These are phyloP conservation scores for Adelosebastes latens DNA, from an alignment of 2,797 vertebrate species.

Conservation along the genomic window DNA sequence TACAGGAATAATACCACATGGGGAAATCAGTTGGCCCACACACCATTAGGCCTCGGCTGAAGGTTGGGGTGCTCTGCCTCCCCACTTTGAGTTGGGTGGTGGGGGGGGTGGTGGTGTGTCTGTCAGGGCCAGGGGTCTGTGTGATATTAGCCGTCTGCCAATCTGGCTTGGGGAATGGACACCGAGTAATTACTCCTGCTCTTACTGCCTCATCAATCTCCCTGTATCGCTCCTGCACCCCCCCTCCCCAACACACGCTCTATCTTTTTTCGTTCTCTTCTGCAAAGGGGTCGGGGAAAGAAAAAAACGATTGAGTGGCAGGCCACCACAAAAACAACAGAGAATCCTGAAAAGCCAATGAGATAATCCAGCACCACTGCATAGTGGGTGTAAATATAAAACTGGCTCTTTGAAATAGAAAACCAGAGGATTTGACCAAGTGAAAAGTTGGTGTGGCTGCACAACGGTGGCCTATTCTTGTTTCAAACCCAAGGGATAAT, in stretches of 20 bases:
- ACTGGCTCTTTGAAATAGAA: background rate
- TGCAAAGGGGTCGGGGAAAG: constrained; percentile 47
- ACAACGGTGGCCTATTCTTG: constrained; percentile 1
- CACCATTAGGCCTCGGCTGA: constrained; percentile 72
- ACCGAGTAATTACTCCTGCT: constrained; percentile 89
- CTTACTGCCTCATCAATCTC: constrained; percentile 90
- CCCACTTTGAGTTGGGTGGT: constrained; percentile 67
- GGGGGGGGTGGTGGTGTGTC: constrained; percentile 63
- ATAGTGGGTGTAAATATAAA: constrained; percentile 3
- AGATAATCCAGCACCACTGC: constrained; percentile 39
- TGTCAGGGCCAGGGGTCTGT: constrained; percentile 87
- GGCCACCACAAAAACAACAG: constrained; percentile 68
- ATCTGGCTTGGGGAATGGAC: constrained; percentile 88
- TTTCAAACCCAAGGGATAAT: background rate
- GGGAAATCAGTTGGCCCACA: constrained; percentile 79
- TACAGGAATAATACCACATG: constrained; percentile 77
- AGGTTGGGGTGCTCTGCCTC: constrained; percentile 75
- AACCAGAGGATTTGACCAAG: background rate
- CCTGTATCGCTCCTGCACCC: constrained; percentile 79
- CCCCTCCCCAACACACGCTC: constrained; percentile 25
- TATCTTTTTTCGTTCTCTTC: constrained; percentile 78
- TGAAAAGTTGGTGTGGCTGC: background rate
- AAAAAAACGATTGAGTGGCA: constrained; percentile 71
- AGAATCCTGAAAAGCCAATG: constrained; percentile 47
- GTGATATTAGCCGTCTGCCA: constrained; percentile 90